Percentiles rank a stretch among this genome's conserved stretches.
phyloP scores from a whole-genome alignment of 2,797 vertebrate species.

The Lagorchestes hirsutus region DNA sequence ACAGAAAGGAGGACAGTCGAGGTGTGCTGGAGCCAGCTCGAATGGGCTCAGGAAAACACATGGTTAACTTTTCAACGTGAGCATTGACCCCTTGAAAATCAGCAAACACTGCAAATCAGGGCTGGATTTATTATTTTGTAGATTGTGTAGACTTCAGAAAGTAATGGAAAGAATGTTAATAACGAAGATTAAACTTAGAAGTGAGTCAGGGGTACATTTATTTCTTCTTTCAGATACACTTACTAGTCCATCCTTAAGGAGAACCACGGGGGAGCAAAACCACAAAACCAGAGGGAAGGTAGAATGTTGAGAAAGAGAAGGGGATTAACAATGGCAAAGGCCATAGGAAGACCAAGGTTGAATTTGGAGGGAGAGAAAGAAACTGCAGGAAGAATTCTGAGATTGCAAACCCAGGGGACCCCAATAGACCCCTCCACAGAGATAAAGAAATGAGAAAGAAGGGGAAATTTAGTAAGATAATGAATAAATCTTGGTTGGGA shows the following conservation, averaged over 20 bases:
- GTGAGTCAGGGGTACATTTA: not conserved
- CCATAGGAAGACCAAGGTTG: not conserved
- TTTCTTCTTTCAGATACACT: not conserved
- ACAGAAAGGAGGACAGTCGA: not conserved
- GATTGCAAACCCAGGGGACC: not conserved
- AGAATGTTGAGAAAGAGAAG: not conserved
- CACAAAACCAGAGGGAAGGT: not conserved
- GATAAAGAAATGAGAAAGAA: not conserved
- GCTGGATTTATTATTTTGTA: not conserved
- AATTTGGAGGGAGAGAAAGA: not conserved
- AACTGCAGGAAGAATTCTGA: not conserved
- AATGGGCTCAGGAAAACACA: not conserved
- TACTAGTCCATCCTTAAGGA: not conserved
- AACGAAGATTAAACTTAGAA: not conserved
- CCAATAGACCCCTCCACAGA: not conserved
- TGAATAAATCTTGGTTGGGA: not conserved
- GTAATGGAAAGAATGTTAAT: not conserved
- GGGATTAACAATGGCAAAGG: not conserved
- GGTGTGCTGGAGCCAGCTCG: not conserved
- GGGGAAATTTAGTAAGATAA: not conserved
- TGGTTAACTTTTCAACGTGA: not conserved
- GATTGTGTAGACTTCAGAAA: not conserved
- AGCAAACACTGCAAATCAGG: not conserved
- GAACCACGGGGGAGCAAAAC: not conserved
- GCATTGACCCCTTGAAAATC: too few relatives aligned